Percentiles rank a stretch among this genome's conserved stretches.
Conservation (phyloP, 2,888 invertebrate species). For the Dyspetes luteomarginatus region DNA sequence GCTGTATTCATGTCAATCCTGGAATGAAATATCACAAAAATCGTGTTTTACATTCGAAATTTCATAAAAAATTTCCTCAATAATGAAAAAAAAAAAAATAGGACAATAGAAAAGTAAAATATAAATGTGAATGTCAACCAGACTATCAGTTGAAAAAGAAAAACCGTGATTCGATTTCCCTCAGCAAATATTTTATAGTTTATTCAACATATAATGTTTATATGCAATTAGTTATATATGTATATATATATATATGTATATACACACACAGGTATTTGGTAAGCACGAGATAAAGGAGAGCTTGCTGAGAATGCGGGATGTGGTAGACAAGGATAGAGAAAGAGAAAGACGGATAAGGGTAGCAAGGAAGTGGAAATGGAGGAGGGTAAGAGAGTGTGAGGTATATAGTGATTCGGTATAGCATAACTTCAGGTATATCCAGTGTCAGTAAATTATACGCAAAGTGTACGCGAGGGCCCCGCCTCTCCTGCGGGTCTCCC, state of each 20-base stretch:
- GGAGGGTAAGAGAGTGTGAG: conserved; percentile 43
- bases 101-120: too few relatives aligned
- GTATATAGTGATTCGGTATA: conserved; percentile 75
- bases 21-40: too few relatives aligned
- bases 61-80: too few relatives aligned
- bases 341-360: conserved; percentile 46
- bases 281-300: neutral
- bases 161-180: too few relatives aligned
- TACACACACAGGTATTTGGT: neutral
- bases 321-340: conserved; percentile 46
- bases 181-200: too few relatives aligned
- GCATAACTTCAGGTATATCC: conserved; percentile 83
- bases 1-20: too few relatives aligned
- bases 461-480: conserved; percentile 82
- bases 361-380: conserved; percentile 41
- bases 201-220: too few relatives aligned
- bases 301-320: conserved; percentile 31
- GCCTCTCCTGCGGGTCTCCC: conserved; percentile 65
- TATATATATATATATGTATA: neutral
- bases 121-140: too few relatives aligned
- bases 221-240: too few relatives aligned
- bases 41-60: too few relatives aligned
- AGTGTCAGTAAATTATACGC: conserved; percentile 83
- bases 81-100: too few relatives aligned
- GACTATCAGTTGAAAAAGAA: too few relatives aligned